Base-by-base conservation (phyloP, 2,113 vertebrate species). In the Atherinomorus stipes region DNA sequence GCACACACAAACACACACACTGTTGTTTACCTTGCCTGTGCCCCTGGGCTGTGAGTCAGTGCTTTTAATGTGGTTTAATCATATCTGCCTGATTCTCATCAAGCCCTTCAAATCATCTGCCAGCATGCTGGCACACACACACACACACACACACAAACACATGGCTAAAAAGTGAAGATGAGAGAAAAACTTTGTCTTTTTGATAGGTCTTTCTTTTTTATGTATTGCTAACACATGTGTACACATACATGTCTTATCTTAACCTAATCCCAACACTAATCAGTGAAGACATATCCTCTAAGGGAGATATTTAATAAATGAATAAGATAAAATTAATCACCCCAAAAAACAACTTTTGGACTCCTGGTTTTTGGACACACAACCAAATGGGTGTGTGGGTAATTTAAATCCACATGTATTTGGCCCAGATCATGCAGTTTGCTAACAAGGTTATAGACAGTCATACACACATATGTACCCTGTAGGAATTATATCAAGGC, bases 71-170 rank as follows among this genome's bases (percentile, higher is more conserved):
- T 69, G 31, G 9, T 65, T 74, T 77, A 72, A 77, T 80, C 53
- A 71, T 61, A 54, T 64, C 34, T 78, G 44, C 38, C 57, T 65
- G 64, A 82, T 71, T 67, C 45, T 58, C 31, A 74, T 76, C 68
- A 69, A 25, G 16, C 10, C 52, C 42, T 73, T 74, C 44, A 74
- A 64, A 65, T 65, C 44, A 74, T 73, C 64, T 62, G 37, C 78
- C 37, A 37, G 53, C 54, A 81, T 56, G 18, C 45, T 74, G 76
- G 59, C 60, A 60, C 26, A 57, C n/a, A 13, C 42, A 74, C 45
- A 52, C 47, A 53, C 12, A 49, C 44, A 37, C 53, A 59, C 42
- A 44, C 45, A 52, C 47, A 53, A 10, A 49, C 44, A 37, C 53
- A 59, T 47, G 38, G 50, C 59, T 62, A 4, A 10, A 21, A 22